phyloP scores from a whole-genome alignment of 2,797 vertebrate genomes.

The Pagetopsis macropterus region DNA sequence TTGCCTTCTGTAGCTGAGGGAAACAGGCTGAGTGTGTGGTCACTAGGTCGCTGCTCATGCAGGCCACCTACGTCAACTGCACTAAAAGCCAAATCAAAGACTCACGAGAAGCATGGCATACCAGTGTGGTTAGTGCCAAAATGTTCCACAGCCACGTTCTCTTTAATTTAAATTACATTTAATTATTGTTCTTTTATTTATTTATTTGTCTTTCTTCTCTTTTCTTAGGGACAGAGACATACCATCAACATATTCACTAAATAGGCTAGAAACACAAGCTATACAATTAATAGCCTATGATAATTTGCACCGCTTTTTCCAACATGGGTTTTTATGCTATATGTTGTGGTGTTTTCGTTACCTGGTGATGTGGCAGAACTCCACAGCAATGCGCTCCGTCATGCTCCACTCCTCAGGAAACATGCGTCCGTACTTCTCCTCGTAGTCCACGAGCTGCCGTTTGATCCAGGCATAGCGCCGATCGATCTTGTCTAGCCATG shows the following conservation, averaged over 20 bases:
- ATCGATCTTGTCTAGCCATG: slow-evolving; percentile 98
- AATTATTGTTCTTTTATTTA: slow-evolving; percentile 6
- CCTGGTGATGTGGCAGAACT: slow-evolving; percentile 97
- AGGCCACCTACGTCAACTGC: slow-evolving; percentile 51
- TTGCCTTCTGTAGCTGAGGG: slow-evolving; percentile 19
- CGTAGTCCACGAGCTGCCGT: slow-evolving; percentile 96
- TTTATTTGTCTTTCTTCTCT: slow-evolving; percentile 2
- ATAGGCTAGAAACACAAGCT: not conserved
- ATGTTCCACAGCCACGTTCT: slow-evolving; percentile 21
- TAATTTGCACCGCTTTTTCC: not conserved
- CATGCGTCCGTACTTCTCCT: slow-evolving; percentile 97
- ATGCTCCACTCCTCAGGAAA: slow-evolving; percentile 97
- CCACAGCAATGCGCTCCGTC: slow-evolving; percentile 96
- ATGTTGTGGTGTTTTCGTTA: slow-evolving; percentile 20
- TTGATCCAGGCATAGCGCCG: slow-evolving; percentile 98
- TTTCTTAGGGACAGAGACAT: not conserved
- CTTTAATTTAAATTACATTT: slow-evolving; percentile 17
- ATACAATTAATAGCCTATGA: not conserved
- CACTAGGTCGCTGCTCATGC: slow-evolving; percentile 66
- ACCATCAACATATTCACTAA: not conserved
- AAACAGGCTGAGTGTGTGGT: slow-evolving; percentile 22
- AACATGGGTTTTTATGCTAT: not conserved
- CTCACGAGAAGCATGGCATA: slow-evolving; percentile 18
- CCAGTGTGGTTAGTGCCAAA: slow-evolving; percentile 26
- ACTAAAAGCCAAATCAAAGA: slow-evolving; percentile 36